phyloP scores from a whole-genome alignment of 92 coral and sea anemone species.

The Zoanthus solanderi region DNA sequence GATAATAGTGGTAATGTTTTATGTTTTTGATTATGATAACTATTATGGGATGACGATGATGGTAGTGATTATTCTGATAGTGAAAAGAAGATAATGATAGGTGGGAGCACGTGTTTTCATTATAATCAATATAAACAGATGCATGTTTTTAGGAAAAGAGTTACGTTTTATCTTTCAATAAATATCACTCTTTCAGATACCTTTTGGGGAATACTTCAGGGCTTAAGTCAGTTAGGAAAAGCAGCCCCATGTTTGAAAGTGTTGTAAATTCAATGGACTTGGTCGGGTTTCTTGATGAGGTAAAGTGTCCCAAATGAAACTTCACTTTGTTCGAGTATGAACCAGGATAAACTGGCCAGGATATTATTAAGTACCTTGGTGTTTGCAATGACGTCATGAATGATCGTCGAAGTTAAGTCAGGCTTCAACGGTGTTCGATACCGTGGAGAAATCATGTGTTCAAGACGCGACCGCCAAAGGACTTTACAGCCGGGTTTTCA shows the following conservation, averaged over 20 bases:
- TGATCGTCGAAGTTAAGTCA: no score
- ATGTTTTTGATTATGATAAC: neutral
- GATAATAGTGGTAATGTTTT: no score
- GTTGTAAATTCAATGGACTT: conserved; percentile 84
- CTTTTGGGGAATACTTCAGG: conserved; percentile 61
- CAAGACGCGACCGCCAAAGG: no score
- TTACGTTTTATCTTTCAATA: neutral
- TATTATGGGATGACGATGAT: neutral
- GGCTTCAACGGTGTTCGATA: no score
- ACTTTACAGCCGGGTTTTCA: no score
- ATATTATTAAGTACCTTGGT: no score
- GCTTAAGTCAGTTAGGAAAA: conserved; percentile 53
- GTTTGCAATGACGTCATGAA: no score
- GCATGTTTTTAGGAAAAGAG: neutral
- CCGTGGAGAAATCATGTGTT: no score
- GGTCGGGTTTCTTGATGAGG: conserved; percentile 91
- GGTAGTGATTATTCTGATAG: neutral
- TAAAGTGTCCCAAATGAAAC: neutral
- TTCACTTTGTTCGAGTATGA: no score
- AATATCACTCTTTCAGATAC: conserved; percentile 52
- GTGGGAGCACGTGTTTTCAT: neutral
- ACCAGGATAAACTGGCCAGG: no score
- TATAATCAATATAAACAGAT: neutral
- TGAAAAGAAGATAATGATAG: neutral
- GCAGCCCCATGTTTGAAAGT: conserved; percentile 65